A percentile compares a stretch with the other conserved stretches of the same genome.
phyloP scores from a whole-genome alignment of 92 coral and sea anemone genomes.

The Anthopleura xanthogrammica region DNA sequence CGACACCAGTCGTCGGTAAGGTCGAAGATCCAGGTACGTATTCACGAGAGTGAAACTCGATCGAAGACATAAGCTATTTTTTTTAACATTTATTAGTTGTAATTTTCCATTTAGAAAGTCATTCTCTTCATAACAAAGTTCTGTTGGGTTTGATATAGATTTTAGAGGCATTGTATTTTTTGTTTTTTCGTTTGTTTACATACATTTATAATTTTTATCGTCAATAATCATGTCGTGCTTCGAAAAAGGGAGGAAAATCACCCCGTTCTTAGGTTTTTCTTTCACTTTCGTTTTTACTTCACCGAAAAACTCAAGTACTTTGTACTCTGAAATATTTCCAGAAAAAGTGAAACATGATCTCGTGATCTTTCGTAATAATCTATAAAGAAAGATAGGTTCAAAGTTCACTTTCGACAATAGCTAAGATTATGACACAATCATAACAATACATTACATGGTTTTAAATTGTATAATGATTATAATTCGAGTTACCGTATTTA shows the following conservation, averaged over 20 bases:
- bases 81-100: neutral
- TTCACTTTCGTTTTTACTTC: neutral
- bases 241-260: too few relatives aligned
- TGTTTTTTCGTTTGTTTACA: too few relatives aligned
- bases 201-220: too few relatives aligned
- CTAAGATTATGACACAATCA: too few relatives aligned
- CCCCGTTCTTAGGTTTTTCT: neutral
- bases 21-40: conserved; percentile 82
- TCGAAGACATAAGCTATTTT: neutral
- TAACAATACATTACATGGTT: neutral
- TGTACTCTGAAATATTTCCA: neutral
- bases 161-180: too few relatives aligned
- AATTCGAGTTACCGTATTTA: neutral
- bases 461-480: neutral
- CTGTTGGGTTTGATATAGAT: too few relatives aligned
- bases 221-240: too few relatives aligned
- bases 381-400: neutral
- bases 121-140: too few relatives aligned
- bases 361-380: neutral
- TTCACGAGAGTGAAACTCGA: neutral
- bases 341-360: neutral
- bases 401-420: neutral
- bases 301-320: neutral
- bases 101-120: too few relatives aligned
- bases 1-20: conserved; percentile 87